These are phyloP conservation scores for Idaea aversata DNA, from an alignment of 2,888 invertebrate species.

Conservation along the genomic window DNA sequence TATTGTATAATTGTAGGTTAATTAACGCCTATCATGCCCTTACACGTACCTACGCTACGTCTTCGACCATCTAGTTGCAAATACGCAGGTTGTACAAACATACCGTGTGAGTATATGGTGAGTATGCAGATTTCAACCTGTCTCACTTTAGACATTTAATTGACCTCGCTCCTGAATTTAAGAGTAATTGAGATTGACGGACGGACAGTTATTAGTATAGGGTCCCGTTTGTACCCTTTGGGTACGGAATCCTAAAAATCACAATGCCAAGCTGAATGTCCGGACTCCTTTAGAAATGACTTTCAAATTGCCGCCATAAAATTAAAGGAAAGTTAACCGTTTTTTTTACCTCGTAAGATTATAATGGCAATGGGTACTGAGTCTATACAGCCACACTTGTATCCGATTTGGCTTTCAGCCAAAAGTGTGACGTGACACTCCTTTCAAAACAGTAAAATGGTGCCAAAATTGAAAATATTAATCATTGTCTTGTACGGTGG, in stretches of 20 bases:
- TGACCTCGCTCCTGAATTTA: conserved; percentile 15
- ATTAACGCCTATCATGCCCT: too few relatives aligned
- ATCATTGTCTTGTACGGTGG: not conserved
- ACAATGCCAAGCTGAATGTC: conserved; percentile 1
- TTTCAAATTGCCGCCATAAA: not conserved
- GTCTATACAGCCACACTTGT: not conserved
- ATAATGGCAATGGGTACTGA: not conserved
- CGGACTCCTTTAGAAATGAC: not conserved
- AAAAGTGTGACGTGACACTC: not conserved
- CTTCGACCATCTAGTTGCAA: too few relatives aligned
- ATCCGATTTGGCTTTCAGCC: not conserved
- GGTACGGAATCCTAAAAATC: too few relatives aligned
- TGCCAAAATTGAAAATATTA: not conserved
- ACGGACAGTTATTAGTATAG: too few relatives aligned
- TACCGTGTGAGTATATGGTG: not conserved
- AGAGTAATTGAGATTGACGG: conserved; percentile 3
- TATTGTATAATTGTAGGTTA: too few relatives aligned
- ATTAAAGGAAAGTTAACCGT: not conserved
- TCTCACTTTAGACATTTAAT: conserved; percentile 8
- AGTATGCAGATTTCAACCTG: conserved; percentile 10
- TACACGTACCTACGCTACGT: too few relatives aligned
- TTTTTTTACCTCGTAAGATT: not conserved
- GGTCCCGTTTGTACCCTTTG: too few relatives aligned
- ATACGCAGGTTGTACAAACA: not conserved
- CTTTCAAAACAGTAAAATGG: not conserved